Evolutionary conservation across 92 coral and sea anemone genomes (phyloP).

Genomic region (Palythoa caribaeorum): DNA sequence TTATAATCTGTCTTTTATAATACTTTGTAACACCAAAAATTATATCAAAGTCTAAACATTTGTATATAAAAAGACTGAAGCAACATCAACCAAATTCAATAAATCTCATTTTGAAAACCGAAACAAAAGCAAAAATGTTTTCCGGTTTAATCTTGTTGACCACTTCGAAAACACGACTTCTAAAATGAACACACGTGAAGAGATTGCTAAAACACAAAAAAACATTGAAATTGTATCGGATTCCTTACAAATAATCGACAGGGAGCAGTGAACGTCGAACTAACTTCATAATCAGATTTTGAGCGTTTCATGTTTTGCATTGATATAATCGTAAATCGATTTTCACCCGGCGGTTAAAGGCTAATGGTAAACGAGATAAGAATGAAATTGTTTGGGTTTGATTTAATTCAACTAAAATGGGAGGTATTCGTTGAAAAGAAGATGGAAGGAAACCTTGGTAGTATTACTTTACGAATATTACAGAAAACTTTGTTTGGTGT

Average conservation of each 20-base stretch:
- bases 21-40: slow-evolving; percentile 4
- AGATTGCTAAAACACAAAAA: background rate
- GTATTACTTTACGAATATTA: background rate
- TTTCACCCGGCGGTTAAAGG: background rate
- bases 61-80: background rate
- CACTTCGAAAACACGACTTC: background rate
- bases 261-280: background rate
- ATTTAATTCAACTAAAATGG: slow-evolving; percentile 17
- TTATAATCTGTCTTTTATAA: slow-evolving; percentile 8
- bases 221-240: background rate
- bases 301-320: background rate
- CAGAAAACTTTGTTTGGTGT: background rate
- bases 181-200: background rate
- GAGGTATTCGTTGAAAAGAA: slow-evolving; percentile 5
- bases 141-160: slow-evolving; percentile 2
- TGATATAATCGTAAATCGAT: slow-evolving; percentile 18
- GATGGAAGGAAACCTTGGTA: background rate
- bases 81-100: slow-evolving; percentile 12
- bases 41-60: background rate
- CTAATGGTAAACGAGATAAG: slow-evolving; percentile 15
- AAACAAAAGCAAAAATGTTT: slow-evolving; percentile 19
- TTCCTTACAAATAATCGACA: background rate
- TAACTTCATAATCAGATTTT: background rate
- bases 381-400: slow-evolving; percentile 28
- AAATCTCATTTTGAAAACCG: background rate